Conservation (phyloP, 2,797 vertebrate genomes). For the Notoglanidium macrostoma region DNA sequence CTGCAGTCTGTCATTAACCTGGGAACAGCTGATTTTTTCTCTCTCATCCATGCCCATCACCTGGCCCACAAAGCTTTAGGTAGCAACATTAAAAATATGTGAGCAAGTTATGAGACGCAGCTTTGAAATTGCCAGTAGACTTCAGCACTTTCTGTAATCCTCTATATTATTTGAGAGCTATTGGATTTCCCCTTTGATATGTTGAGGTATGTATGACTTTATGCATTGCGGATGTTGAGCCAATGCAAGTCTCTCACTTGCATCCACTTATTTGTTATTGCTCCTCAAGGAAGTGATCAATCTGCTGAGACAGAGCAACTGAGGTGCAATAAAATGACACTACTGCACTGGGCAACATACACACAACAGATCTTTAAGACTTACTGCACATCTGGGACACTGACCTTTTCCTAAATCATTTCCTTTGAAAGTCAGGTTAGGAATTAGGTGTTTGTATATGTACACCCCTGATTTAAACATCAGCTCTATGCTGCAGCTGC, state of each 20-base stretch:
- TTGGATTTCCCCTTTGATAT: conserved; percentile 12
- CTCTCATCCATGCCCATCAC: background rate
- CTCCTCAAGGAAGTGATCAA: conserved; percentile 11
- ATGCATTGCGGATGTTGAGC: conserved; percentile 15
- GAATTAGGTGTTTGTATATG: background rate
- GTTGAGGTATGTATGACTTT: background rate
- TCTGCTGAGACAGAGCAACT: conserved; percentile 28
- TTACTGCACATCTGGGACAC: background rate
- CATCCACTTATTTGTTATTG: conserved; percentile 19
- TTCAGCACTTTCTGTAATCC: background rate
- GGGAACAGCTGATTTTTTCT: conserved; percentile 4
- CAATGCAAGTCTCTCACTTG: background rate
- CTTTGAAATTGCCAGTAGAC: background rate
- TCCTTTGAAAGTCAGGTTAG: no score
- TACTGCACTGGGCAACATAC: background rate
- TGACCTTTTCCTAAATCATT: no score
- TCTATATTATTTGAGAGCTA: conserved; percentile 8
- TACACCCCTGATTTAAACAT: background rate
- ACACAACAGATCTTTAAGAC: background rate
- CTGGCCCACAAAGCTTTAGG: background rate
- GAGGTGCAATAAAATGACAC: background rate
- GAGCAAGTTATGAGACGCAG: background rate
- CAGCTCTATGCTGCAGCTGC: no score
- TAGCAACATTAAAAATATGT: background rate
- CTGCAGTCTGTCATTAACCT: conserved; percentile 2